A percentile compares a stretch with the other conserved stretches of the same genome.
phyloP scores from a whole-genome alignment of 2,113 vertebrate genomes.

The Chaenocephalus aceratus region DNA sequence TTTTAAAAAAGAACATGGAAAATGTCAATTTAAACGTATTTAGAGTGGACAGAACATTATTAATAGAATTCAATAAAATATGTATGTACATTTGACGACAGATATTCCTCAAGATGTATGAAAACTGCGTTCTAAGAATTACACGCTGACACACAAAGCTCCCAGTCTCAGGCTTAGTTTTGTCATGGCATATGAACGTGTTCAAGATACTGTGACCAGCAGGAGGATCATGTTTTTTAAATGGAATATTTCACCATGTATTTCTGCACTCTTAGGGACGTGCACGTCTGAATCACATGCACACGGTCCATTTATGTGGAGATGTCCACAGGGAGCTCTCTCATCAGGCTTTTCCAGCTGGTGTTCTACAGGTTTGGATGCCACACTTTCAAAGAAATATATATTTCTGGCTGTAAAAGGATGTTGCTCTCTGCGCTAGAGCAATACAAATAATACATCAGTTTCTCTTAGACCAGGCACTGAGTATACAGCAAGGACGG shows the following conservation, averaged over 20 bases:
- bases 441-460: neutral
- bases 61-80: neutral
- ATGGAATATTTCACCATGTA: slow-evolving; percentile 10
- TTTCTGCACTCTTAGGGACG: neutral
- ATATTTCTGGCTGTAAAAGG: neutral
- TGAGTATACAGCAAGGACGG: slow-evolving; percentile 4
- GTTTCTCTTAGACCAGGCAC: neutral
- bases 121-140: neutral
- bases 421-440: neutral
- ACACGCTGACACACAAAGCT: neutral
- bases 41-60: neutral
- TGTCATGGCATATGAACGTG: neutral
- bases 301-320: neutral
- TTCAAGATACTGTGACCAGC: neutral
- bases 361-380: slow-evolving; percentile 1
- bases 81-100: neutral
- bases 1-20: neutral
- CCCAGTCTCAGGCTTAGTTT: neutral
- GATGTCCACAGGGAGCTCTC: neutral
- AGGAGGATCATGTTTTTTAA: neutral
- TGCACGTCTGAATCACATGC: slow-evolving; percentile 1
- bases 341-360: neutral
- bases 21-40: neutral
- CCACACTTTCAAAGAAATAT: neutral
- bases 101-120: neutral